Conservation (phyloP, 1,140 invertebrate species). For the Caenorhabditis latens region DNA sequence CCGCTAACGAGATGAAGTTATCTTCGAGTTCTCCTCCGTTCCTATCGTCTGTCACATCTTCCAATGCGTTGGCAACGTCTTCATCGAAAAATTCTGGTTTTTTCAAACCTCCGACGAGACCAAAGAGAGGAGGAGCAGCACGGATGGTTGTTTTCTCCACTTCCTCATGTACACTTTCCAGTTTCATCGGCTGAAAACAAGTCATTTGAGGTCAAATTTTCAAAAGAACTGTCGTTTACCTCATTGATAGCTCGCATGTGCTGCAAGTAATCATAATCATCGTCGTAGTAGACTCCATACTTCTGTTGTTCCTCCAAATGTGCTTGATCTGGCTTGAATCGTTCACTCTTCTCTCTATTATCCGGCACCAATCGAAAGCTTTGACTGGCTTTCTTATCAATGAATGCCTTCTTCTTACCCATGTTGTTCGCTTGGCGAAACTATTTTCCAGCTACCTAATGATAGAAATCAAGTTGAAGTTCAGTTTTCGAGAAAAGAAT, state of each 20-base stretch:
- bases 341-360: too few species aligned
- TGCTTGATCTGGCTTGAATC: too few species aligned
- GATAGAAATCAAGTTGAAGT: too few species aligned
- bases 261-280: constrained; percentile 95
- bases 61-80: constrained; percentile 56
- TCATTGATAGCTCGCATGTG: constrained; percentile 84
- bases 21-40: constrained; percentile 89
- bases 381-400: too few species aligned
- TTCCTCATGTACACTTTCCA: too few species aligned
- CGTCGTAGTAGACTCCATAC: constrained; percentile 95
- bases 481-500: not conserved
- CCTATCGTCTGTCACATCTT: constrained; percentile 83
- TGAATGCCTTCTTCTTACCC: constrained; percentile 85
- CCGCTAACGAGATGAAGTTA: constrained; percentile 88
- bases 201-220: too few species aligned
- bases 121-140: constrained; percentile 26
- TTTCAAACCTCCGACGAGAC: constrained; percentile 65
- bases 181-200: constrained; percentile 45
- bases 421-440: not conserved
- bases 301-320: too few species aligned
- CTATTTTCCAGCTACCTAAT: not conserved
- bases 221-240: constrained; percentile 40
- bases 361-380: too few species aligned
- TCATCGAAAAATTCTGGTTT: constrained; percentile 57
- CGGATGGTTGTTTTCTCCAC: constrained; percentile 73